Base-by-base conservation (phyloP, 2,888 invertebrate species). In the Carterocephalus palaemon region DNA sequence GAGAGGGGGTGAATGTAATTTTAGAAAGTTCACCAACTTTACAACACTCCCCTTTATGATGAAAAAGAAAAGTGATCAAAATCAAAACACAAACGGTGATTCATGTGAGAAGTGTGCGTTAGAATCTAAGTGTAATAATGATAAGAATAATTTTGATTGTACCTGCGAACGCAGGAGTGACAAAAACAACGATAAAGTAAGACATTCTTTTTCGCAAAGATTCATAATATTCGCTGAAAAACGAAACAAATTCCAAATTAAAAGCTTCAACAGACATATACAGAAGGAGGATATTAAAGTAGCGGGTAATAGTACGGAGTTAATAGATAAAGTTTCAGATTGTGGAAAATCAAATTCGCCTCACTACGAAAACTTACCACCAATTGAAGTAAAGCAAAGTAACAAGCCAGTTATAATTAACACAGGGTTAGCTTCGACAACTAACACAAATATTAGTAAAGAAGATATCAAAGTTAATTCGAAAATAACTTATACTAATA, bases 401-500 rank as follows among this genome's bases (percentile, higher is more conserved):
- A 42, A 16, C 9, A 41, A 66, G 53, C 59, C 89, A 6, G 88
- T 89, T 41, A 91, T 92, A 54, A 84, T 88, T 49, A 89, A 88
- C 43, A 79, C 89, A 38, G 89, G 88, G 49, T 75, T 92, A 45
- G 83, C 90, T 2, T 92, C 89, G 1, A 92, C 92, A 2, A 92
- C 92, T 24, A 92, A 92, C 65, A 81, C 86, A 48, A 71, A 72
- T 63, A 62, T 77, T 7, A 54, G 61, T 4, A 68, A 66, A 48
- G 52, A 40, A 49, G 57, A 61, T 34, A 51, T 51, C 10, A 57
- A 50, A 46, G 22, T 37, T 7, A 22, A 22, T n/a, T n/a, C n/a
- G n/a, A n/a, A n/a, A n/a, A n/a, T n/a, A n/a, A 3, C 20, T 15
- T 2, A 19, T 20, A 31, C 32, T 1, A 24, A 26, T 23, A 20